Base-by-base conservation (phyloP, 2,888 invertebrate genomes). In the Drosophila anomalata region DNA sequence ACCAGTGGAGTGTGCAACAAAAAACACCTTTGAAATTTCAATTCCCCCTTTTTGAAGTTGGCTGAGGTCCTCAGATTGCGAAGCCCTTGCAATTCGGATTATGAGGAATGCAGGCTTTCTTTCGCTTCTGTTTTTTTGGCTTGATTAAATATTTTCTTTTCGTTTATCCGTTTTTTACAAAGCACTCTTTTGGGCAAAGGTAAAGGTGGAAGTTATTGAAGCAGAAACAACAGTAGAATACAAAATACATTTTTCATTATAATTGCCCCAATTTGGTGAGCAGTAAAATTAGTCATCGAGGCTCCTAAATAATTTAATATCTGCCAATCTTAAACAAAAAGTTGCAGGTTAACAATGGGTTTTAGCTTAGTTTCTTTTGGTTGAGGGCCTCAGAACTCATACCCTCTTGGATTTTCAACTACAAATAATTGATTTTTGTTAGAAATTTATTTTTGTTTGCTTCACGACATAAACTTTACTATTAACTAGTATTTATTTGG, bases 71-170 rank as follows among this genome's bases (percentile, higher is more conserved):
- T 62, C 24, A 20, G 39, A 48, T n/a, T n/a, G 14, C 41, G 41
- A 31, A 48, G 47, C 41, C 48, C 12, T 41, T 61, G 39, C 62
- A 41, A 47, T 42, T 33, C 41, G 61, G 61, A 62, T 62, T 48
- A 62, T 62, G 41, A 29, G 31, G 17, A 62, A 62, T 17, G n/a
- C 29, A 24, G 48, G 48, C 22, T 17, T 46, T 33, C n/a, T 22
- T 22, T 12, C 11, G 14, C 17, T 14, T 42, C 20, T 17, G 9
- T 17, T 42, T 42, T 42, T 20, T 42, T 42, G 14, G 41, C 9
- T 42, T 42, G 41, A 42, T 42, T 42, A 42, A 44, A 44, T 22
- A 22, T 44, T 44, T 44, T 22, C 44, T 44, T 44, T 44, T 22
- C 22, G 36, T n/a, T 36, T 14, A 36, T 36, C 36, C 36, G 12